Conservation (phyloP, 2,797 vertebrate genomes). For the Epinephelus malabaricus region DNA sequence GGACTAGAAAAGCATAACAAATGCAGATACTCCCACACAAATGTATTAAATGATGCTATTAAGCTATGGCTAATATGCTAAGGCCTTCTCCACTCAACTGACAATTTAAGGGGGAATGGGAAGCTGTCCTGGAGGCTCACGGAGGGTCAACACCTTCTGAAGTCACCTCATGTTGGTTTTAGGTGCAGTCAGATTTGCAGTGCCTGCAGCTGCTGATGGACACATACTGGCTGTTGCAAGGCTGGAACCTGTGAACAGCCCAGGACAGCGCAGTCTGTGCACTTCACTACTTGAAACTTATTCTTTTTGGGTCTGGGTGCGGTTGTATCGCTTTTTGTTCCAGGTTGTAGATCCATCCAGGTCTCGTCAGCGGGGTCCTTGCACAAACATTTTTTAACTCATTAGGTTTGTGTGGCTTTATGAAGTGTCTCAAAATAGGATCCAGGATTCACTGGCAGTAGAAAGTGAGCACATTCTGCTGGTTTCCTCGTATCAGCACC, state of each 20-base stretch:
- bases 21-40: neutral
- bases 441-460: conserved; percentile 79
- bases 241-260: neutral
- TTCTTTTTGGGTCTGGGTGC: neutral
- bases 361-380: neutral
- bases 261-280: neutral
- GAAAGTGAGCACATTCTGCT: conserved; percentile 84
- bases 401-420: neutral
- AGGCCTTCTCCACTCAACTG: neutral
- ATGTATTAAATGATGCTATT: neutral
- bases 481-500: conserved; percentile 85
- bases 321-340: neutral
- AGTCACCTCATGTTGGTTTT: neutral
- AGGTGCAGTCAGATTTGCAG: neutral
- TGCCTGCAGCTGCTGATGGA: neutral
- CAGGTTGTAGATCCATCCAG: neutral
- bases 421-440: neutral
- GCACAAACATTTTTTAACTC: neutral
- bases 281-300: neutral
- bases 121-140: neutral
- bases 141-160: no score
- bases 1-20: neutral
- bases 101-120: neutral
- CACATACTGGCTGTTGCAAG: neutral
- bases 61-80: neutral